Percentiles rank a stretch among this genome's conserved stretches.
These are phyloP conservation scores for Macaca mulatta DNA, from an alignment of 2,113 vertebrate genomes.

Conservation along the genomic window DNA sequence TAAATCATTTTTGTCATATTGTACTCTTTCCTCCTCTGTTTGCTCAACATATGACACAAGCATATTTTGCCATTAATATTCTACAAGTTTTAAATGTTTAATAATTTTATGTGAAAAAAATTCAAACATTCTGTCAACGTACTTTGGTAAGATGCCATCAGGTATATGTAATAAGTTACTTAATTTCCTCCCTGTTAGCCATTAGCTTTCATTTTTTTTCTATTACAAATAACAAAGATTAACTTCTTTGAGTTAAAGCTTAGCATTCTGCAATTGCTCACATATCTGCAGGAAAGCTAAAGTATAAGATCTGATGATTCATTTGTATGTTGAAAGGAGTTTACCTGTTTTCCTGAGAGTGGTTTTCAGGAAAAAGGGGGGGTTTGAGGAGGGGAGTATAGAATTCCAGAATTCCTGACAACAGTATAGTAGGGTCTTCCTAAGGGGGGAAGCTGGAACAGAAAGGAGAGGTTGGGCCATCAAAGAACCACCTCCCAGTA, in stretches of 20 bases:
- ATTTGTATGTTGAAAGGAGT: background rate
- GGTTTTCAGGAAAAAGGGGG: background rate
- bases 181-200: background rate
- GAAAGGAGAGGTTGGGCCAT: background rate
- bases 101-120: background rate
- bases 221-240: slow-evolving; percentile 21
- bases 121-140: background rate
- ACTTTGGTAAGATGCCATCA: background rate
- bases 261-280: background rate
- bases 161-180: background rate
- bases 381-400: fast-evolving
- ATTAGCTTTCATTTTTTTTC: background rate
- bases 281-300: background rate
- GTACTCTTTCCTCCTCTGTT: background rate
- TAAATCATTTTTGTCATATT: background rate
- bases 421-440: fast-evolving
- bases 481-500: fast-evolving
- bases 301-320: background rate
- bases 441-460: background rate
- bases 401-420: background rate
- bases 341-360: background rate
- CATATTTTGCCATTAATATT: slow-evolving; percentile 14
- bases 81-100: background rate
- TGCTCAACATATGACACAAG: background rate
- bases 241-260: background rate